phyloP scores from a whole-genome alignment of 2,888 invertebrate genomes.

The Nomada hirtipes region DNA sequence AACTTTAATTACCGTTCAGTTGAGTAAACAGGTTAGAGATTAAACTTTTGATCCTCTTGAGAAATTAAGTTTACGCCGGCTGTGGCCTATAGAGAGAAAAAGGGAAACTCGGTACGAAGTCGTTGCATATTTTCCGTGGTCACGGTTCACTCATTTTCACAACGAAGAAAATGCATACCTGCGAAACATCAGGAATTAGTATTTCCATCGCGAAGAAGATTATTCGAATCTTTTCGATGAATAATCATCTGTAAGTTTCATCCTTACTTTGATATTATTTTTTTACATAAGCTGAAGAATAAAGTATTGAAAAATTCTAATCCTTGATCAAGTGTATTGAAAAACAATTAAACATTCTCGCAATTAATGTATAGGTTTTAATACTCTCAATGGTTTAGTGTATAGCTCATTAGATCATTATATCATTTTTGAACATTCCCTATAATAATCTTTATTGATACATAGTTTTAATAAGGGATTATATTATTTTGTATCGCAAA shows the following conservation, averaged over 20 bases:
- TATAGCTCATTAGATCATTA: no score
- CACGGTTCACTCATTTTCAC: background rate
- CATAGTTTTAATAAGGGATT: no score
- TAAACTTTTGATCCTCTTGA: conserved; percentile 30
- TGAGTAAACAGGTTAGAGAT: conserved; percentile 36
- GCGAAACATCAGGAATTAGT: background rate
- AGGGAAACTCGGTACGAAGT: background rate
- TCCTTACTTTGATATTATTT: background rate
- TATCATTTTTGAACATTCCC: no score
- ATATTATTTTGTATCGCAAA: no score
- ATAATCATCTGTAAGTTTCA: background rate
- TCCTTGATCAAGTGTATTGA: no score
- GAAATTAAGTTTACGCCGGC: conserved; percentile 45
- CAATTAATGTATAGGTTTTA: no score
- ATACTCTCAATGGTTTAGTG: no score
- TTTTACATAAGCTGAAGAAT: background rate
- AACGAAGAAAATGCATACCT: background rate
- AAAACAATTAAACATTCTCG: no score
- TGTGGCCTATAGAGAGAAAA: background rate
- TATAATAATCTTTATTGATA: no score
- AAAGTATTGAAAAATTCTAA: no score
- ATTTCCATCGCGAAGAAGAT: background rate
- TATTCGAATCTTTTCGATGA: background rate
- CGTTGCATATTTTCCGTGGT: conserved; percentile 1
- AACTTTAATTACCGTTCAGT: conserved; percentile 42